Evolutionary conservation across 2,797 vertebrate species (phyloP), one percentile per base, ranked within the genome.

Genomic region (Acropternis orthonyx): DNA sequence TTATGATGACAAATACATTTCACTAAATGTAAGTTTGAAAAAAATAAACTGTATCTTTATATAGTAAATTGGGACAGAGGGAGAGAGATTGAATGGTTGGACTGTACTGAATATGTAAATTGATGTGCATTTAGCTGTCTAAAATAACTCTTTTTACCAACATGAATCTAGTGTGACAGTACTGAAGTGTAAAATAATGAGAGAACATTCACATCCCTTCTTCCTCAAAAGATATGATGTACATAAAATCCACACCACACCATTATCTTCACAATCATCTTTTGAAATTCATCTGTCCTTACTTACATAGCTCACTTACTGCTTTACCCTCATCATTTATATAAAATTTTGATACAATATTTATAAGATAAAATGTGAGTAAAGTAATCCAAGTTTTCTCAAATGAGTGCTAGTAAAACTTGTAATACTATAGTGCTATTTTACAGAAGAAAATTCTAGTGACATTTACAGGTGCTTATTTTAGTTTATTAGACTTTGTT

Each of bases 1-100:
- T 71, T 99, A 98, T 51, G 99, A 99, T 41, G 99, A 99, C 92
- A 99, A 99, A 96, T 99, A 99, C 75, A 98, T 99, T 85, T 94
- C 98, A 36, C 90, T 98, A 62, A 99, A 97, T 85, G 99, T 99
- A 95, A 98, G 99, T 97, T 94, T 86, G 21, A 89, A 52, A 36
- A 67, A 95, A 86, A 54, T 17, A 36, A 80, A 24, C 21, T 34
- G 2, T 83, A 10, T 62, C 26, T 85, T 65, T 52, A 24, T 69
- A 49, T 39, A 36, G 19, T 74, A 54, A 37, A 68, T 28, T 12
- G 24, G n/a, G 48, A 87, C 44, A 62, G 32, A 22, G 6, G 20
- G 22, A 75, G 26, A 30, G 21, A 48, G 17, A 3, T 9, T 43
- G 43, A 92, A n/a, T 34, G 13, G 16, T 30, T 76, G 21, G 30